Conservation (phyloP, 2,113 vertebrate species). For the Rhinolophus ferrumequinum region DNA sequence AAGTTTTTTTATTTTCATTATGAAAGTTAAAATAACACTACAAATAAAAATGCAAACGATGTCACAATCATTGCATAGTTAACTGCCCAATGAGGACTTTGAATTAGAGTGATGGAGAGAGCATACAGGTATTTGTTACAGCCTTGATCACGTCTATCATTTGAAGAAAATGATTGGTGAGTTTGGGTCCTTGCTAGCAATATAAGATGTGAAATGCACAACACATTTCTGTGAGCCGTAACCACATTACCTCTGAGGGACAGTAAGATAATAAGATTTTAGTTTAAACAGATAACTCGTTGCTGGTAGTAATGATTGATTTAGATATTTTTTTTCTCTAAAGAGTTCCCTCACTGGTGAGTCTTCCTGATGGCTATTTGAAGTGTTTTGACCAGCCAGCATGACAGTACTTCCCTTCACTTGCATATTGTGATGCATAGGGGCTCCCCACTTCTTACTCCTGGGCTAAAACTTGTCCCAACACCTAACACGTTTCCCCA, state of each 20-base stretch:
- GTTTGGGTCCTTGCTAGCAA: background rate
- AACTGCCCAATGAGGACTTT: constrained; percentile 48
- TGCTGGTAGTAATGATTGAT: background rate
- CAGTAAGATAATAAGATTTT: background rate
- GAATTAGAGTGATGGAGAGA: background rate
- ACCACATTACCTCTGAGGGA: background rate
- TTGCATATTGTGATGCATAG: background rate
- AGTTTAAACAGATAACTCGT: background rate
- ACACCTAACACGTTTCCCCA: too few species aligned
- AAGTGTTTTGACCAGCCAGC: background rate
- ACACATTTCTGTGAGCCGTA: background rate
- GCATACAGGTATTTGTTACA: background rate
- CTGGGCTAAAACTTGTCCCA: background rate
- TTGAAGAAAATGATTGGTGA: constrained; percentile 6
- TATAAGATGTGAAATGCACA: background rate
- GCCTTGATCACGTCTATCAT: constrained; percentile 32
- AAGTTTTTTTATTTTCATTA: background rate
- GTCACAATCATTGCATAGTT: background rate
- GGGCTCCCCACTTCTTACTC: background rate
- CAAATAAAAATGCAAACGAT: constrained; percentile 48
- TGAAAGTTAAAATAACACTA: constrained; percentile 46
- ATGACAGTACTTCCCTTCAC: background rate
- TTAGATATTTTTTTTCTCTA: background rate
- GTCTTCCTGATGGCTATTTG: background rate
- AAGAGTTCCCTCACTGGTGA: background rate